Base-by-base conservation (phyloP, 2,797 vertebrate species). In the Petrocephalus schoutedeni region DNA sequence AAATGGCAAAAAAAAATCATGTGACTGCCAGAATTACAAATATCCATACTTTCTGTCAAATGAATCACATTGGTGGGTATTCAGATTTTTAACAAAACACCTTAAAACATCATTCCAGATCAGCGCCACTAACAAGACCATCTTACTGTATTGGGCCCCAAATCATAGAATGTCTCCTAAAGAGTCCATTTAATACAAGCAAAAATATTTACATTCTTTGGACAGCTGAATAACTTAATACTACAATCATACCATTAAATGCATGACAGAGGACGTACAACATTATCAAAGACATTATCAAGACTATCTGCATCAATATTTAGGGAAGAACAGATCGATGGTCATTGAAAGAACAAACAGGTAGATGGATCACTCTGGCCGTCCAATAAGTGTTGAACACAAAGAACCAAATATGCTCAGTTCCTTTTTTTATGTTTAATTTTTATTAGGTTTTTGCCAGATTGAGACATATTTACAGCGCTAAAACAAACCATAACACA, bases 391-490 rank as follows among this genome's bases (percentile, higher is more conserved):
- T 19, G 56, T 4, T 57, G 56, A 80, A 86, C 21, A 86, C 53
- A 86, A 45, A 41, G 21, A 12, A 59, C 45, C 57, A 10, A 85
- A 57, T 28, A 85, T 19, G 53, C 45, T 56, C 56, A 36, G 28
- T 45, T 61, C 12, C 21, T 7, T 9, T 1, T 23, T 53, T 86
- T 61, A 92, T 92, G 93, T 89, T 92, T 77, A 90, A 86, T 89
- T 64, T 49, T 14, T 16, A 6, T 8, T 9, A 91, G 94, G 95
- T 89, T 94, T 94, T 95, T 89, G 90, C 92, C 92, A 88, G 92
- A 94, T 93, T 93, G 91, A 45, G 36, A 92, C 91, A 93, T 96
- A 96, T 95, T 92, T 96, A 96, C 95, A 95, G 94, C 92, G 94
- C 91, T 91, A 89, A 93, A 95, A 49, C 93, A 95, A 95, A 94